Conservation (phyloP, 2,113 vertebrate species). For the Dicentrarchus labrax region DNA sequence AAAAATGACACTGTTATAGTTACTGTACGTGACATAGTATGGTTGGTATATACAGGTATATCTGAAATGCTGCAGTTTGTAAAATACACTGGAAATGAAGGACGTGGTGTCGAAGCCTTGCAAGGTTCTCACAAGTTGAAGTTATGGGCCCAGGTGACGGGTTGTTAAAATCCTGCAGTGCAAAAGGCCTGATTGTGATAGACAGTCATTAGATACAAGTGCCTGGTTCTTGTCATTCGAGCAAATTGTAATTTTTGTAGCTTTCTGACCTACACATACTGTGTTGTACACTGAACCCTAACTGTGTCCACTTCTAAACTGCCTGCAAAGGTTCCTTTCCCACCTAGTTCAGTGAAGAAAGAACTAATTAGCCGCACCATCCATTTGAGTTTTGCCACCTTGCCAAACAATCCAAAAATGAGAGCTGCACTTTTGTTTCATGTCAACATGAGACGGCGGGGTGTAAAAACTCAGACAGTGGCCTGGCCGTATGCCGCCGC, state of each 20-base stretch:
- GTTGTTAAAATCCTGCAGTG: no score
- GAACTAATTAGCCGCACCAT: constrained; percentile 21
- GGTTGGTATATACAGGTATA: no score
- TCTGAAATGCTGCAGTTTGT: no score
- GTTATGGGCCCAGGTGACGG: no score
- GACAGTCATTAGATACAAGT: no score
- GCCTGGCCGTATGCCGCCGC: background rate
- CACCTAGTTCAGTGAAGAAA: constrained; percentile 7
- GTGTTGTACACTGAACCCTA: background rate
- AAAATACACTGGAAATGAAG: background rate
- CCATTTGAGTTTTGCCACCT: background rate
- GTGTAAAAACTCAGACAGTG: constrained; percentile 11
- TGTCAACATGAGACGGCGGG: constrained; percentile 13
- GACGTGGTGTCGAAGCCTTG: background rate
- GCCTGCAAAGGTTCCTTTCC: background rate
- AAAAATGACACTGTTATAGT: no score
- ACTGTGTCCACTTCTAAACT: background rate
- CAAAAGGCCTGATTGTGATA: no score
- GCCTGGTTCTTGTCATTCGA: no score
- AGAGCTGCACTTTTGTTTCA: constrained; percentile 10
- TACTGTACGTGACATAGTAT: no score
- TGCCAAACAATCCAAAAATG: background rate
- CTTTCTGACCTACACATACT: no score
- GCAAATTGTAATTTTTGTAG: no score
- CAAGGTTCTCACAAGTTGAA: background rate